Evolutionary conservation across 2,113 vertebrate genomes (phyloP), one percentile per base, ranked within the genome.

Genomic region (Monopterus albus): DNA sequence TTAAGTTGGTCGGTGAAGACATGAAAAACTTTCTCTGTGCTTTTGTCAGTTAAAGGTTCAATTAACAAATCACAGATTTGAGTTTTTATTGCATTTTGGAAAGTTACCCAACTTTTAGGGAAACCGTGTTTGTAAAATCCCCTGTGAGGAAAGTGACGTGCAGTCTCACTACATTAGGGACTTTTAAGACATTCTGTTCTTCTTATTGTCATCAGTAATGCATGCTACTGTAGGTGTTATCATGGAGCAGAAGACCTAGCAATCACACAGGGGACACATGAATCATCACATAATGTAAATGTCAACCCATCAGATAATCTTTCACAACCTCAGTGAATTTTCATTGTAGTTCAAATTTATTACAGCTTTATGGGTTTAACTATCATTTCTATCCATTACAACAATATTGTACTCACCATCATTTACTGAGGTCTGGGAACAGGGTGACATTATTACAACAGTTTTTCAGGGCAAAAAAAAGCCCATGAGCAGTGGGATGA

Each of bases 261-360:
- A 3, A 51, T 36, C 23, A 18, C 26, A 18, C 8, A 25, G 9
- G 5, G 50, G 50, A 61, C 49, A 57, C 73, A 33, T 70, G 59
- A 60, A 65, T 49, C 14, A 59, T 56, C 17, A 1, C 0, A n/a
- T n/a, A n/a, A n/a, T n/a, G n/a, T n/a, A n/a, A n/a, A n/a, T n/a
- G n/a, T n/a, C n/a, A n/a, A n/a, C n/a, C n/a, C n/a, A n/a, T n/a
- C n/a, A n/a, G n/a, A n/a, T n/a, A 26, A 14, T 7, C 18, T 21
- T 50, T 31, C 3, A 6, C 25, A 33, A 53, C 33, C 11, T 49
- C 28, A 1, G 40, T 42, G 6, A n/a, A 4, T 6, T 18, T 20
- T 42, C 17, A 33, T 2, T 29, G 17, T 3, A 2, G 10, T 53
- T 11, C 13, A 0, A 1, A 12, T 59, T 52, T 11, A 25, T 45